Percentiles rank a stretch among this genome's conserved stretches.
Evolutionary conservation across 2,113 vertebrate species (phyloP).

Genomic region (Procavia capensis): DNA sequence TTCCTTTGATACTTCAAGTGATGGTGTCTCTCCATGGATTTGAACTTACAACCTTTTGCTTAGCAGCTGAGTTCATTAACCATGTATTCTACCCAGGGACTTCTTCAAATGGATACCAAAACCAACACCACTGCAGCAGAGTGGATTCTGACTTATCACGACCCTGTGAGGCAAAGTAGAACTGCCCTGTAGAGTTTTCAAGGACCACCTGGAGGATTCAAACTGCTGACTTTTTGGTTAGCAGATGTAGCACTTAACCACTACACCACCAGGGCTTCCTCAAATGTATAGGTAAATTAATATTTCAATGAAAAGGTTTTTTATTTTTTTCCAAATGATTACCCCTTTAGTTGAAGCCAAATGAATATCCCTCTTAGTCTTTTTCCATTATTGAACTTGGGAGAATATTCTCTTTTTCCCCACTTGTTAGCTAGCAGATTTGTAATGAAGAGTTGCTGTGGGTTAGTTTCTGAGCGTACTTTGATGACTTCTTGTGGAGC

Average conservation of each 20-base stretch:
- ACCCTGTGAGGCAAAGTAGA: too few relatives aligned
- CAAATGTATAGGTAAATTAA: neutral
- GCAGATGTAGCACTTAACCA: too few relatives aligned
- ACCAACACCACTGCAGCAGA: too few relatives aligned
- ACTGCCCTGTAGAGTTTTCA: too few relatives aligned
- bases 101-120: neutral
- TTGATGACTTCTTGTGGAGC: conserved; percentile 81
- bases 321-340: neutral
- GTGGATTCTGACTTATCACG: too few relatives aligned
- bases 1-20: neutral
- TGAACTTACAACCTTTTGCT: neutral
- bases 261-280: neutral
- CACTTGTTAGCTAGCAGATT: neutral
- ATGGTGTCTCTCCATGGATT: neutral
- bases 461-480: conserved; percentile 75
- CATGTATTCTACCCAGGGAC: neutral
- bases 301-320: neutral
- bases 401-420: neutral
- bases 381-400: neutral
- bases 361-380: neutral
- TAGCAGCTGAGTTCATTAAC: neutral
- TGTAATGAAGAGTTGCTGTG: conserved; percentile 52
- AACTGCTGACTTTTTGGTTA: too few relatives aligned
- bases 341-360: neutral
- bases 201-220: too few relatives aligned